Percentiles rank a stretch among this genome's conserved stretches.
Conservation (phyloP, 2,797 vertebrate species). For the Ciconia nigra region DNA sequence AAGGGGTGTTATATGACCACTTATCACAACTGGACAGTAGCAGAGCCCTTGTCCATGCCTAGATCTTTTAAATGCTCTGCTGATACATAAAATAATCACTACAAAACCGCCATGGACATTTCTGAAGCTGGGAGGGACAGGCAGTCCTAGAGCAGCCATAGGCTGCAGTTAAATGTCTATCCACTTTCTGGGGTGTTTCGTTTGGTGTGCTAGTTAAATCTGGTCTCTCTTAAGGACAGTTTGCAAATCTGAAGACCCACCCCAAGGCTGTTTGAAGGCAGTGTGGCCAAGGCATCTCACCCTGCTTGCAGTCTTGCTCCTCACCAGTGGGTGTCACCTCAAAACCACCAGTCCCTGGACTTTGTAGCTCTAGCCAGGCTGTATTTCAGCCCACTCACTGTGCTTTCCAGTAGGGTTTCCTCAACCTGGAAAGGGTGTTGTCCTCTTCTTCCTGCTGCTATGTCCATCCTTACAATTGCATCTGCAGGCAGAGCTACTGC, state of each 20-base stretch:
- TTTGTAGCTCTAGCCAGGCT: rapidly evolving
- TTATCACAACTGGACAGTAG: background rate
- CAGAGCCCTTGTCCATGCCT: background rate
- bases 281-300: too few species aligned
- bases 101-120: background rate
- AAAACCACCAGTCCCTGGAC: background rate
- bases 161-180: background rate
- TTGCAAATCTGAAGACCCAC: background rate
- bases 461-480: background rate
- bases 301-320: background rate
- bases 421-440: background rate
- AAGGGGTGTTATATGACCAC: background rate
- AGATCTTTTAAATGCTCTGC: background rate
- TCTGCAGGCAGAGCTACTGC: background rate
- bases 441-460: background rate
- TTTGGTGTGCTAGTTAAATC: background rate
- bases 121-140: background rate
- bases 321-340: background rate
- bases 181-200: background rate
- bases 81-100: background rate
- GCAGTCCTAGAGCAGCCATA: background rate
- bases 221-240: background rate
- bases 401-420: background rate
- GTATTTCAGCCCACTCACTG: background rate
- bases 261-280: background rate